Conservation (phyloP, 2,797 vertebrate species). For the Peromyscus attwateri region DNA sequence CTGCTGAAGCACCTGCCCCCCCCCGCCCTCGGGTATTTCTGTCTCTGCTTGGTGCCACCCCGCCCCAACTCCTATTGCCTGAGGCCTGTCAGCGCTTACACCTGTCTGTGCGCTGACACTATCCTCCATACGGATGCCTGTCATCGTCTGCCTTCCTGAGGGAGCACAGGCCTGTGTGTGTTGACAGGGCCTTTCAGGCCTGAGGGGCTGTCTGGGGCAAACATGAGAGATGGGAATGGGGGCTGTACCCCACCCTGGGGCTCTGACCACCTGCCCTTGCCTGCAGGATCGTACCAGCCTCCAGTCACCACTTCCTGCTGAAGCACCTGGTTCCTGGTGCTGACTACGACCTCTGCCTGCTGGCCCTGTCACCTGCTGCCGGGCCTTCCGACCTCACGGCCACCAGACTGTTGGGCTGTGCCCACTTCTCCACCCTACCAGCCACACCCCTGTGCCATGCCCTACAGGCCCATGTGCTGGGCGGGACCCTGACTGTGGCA, state of each 20-base stretch:
- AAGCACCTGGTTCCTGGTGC: slow-evolving; percentile 94
- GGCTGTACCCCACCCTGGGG: neutral
- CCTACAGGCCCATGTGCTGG: slow-evolving; percentile 95
- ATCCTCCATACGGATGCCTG: neutral
- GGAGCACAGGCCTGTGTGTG: neutral
- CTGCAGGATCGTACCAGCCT: slow-evolving; percentile 93
- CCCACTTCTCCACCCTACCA: slow-evolving; percentile 94
- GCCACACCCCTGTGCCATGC: slow-evolving; percentile 94
- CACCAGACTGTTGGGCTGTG: slow-evolving; percentile 94
- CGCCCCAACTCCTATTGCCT: neutral
- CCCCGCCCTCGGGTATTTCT: accelerated
- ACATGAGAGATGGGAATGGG: neutral
- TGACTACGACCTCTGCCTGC: slow-evolving; percentile 95
- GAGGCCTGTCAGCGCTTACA: neutral
- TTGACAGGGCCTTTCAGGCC: neutral
- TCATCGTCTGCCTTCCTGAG: neutral
- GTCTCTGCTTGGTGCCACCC: neutral
- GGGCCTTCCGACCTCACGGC: slow-evolving; percentile 92
- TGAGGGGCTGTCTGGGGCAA: neutral
- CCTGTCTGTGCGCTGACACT: neutral
- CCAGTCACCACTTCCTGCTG: slow-evolving; percentile 92
- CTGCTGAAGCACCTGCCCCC: neutral
- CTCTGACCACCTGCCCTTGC: slow-evolving; percentile 61
- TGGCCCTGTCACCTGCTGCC: slow-evolving; percentile 94
- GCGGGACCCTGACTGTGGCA: slow-evolving; percentile 94